phyloP scores from a whole-genome alignment of 2,888 invertebrate genomes.

The Molanna angustata region DNA sequence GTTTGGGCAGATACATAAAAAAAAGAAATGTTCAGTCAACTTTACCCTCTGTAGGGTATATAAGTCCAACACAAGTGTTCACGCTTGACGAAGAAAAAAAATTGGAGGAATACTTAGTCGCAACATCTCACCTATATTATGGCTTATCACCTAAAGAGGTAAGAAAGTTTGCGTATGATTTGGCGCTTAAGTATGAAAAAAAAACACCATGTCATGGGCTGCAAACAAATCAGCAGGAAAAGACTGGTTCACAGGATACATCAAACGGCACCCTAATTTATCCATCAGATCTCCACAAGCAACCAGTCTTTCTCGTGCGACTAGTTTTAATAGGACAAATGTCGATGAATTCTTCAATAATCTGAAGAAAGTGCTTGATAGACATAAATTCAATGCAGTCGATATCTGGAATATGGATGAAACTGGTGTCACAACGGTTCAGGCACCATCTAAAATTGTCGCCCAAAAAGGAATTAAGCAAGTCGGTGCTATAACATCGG shows the following conservation, averaged over 20 bases:
- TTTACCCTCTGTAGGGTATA: no score
- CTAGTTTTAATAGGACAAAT: no score
- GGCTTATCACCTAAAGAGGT: no score
- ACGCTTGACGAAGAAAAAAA: constrained; percentile 1
- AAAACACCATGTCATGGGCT: not conserved
- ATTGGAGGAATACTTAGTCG: constrained; percentile 3
- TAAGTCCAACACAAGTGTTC: not conserved
- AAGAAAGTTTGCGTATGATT: not conserved
- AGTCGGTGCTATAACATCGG: constrained; percentile 8
- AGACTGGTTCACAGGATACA: not conserved
- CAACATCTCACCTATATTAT: no score
- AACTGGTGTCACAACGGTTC: constrained; percentile 4
- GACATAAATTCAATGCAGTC: not conserved
- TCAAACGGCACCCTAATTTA: not conserved
- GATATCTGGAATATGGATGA: constrained; percentile 5
- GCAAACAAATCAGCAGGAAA: not conserved
- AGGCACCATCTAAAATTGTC: not conserved
- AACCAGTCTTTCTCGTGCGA: constrained; percentile 5
- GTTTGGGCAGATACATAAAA: no score
- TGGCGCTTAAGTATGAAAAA: not conserved
- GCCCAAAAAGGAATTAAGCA: constrained; percentile 3
- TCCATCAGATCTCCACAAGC: constrained; percentile 6
- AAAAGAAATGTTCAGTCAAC: no score
- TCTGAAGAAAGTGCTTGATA: not conserved
- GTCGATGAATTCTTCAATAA: no score